A percentile compares a stretch with the other conserved stretches of the same genome.
phyloP scores from a whole-genome alignment of 2,888 invertebrate genomes.

The Hypena proboscidalis region DNA sequence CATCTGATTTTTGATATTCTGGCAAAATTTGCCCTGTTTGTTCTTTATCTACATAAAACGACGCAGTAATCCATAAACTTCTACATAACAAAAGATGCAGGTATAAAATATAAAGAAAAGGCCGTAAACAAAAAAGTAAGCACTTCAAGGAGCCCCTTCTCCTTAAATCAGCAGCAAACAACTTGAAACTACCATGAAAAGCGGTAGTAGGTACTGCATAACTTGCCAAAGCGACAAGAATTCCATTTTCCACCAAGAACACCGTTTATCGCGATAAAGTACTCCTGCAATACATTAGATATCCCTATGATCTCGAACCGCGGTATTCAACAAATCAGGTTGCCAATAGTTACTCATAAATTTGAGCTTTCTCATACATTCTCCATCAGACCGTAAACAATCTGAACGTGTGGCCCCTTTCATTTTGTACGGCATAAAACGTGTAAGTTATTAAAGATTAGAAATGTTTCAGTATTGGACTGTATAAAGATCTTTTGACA shows the following conservation, averaged over 20 bases:
- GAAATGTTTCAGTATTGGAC: conserved; percentile 30
- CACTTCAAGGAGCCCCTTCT: too few relatives aligned
- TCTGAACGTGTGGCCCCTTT: conserved; percentile 41
- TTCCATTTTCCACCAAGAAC: conserved; percentile 6
- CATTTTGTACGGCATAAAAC: conserved; percentile 43
- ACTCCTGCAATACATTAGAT: conserved; percentile 23
- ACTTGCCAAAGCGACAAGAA: too few relatives aligned
- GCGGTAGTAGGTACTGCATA: too few relatives aligned
- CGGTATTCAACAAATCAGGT: conserved; percentile 35
- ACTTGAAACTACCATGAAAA: too few relatives aligned
- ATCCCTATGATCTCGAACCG: conserved; percentile 32
- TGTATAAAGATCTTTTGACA: conserved; percentile 26
- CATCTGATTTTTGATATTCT: too few relatives aligned
- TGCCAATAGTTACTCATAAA: conserved; percentile 41
- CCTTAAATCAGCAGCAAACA: too few relatives aligned
- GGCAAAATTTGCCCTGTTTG: too few relatives aligned
- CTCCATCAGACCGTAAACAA: conserved; percentile 45
- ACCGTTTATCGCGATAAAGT: conserved; percentile 23
- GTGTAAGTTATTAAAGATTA: conserved; percentile 42
- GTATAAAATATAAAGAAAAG: too few relatives aligned
- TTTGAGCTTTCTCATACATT: conserved; percentile 46
- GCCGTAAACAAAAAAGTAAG: too few relatives aligned
- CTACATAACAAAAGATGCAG: too few relatives aligned
- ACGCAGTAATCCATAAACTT: too few relatives aligned
- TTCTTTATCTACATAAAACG: too few relatives aligned